Evolutionary conservation across 35 echinoderm and acorn worm genomes (phyloP).

Genomic region (Ptychodera flava): DNA sequence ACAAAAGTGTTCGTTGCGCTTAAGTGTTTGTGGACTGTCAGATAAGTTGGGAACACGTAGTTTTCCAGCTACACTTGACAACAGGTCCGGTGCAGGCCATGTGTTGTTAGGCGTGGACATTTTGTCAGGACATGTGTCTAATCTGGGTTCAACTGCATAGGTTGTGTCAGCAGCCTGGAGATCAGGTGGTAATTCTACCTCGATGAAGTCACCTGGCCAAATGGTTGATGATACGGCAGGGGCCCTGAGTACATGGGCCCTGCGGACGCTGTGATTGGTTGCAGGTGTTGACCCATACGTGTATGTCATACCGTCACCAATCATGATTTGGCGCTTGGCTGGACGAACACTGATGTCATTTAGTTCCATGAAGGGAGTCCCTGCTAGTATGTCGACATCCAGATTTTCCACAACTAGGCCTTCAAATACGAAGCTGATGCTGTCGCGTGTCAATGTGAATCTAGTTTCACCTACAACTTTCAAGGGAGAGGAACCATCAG

Average conservation of each 20-base stretch:
- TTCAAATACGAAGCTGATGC: conserved; percentile 39
- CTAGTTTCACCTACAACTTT: conserved; percentile 42
- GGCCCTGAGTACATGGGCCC: neutral
- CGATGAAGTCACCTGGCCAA: conserved; percentile 38
- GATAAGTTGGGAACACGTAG: neutral
- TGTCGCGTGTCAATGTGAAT: conserved; percentile 27
- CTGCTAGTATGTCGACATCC: conserved; percentile 54
- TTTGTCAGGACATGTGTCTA: too few relatives aligned
- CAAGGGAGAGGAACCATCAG: conserved; percentile 59
- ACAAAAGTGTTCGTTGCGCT: neutral
- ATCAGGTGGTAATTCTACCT: conserved; percentile 19
- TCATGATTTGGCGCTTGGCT: neutral
- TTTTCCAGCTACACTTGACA: neutral
- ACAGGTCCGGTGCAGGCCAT: neutral
- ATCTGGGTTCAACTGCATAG: conserved; percentile 28
- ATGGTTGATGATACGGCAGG: conserved; percentile 10
- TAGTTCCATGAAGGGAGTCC: conserved; percentile 50
- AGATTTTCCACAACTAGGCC: conserved; percentile 51
- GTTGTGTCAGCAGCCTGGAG: neutral
- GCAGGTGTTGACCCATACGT: neutral
- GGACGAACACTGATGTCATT: conserved; percentile 33
- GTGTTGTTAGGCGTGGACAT: too few relatives aligned
- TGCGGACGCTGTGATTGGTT: neutral
- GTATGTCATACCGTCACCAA: neutral
- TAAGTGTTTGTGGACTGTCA: neutral